phyloP scores from a whole-genome alignment of 1,140 invertebrate genomes.

The Aleiodes sp. region DNA sequence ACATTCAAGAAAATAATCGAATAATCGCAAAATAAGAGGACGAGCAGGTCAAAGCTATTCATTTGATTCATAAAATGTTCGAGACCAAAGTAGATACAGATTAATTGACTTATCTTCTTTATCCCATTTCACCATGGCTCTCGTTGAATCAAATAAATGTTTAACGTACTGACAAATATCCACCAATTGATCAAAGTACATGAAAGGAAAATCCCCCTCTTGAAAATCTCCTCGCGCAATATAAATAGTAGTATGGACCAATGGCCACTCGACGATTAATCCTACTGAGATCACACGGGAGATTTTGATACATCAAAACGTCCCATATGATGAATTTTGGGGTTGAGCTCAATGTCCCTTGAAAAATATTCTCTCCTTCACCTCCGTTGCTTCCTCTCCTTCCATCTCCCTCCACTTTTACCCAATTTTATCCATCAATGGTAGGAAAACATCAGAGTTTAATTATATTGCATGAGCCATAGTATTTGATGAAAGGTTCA shows the following conservation, averaged over 20 bases:
- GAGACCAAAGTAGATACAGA: too few relatives aligned
- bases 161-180: neutral
- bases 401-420: neutral
- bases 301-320: conserved; percentile 29
- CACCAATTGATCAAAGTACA: neutral
- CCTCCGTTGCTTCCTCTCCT: neutral
- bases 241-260: conserved; percentile 13
- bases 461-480: conserved; percentile 40
- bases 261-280: conserved; percentile 31
- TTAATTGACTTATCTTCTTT: too few relatives aligned
- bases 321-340: conserved; percentile 30
- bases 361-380: neutral
- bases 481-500: conserved; percentile 43
- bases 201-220: neutral
- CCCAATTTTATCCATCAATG: neutral
- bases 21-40: too few relatives aligned
- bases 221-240: neutral
- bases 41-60: too few relatives aligned
- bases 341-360: neutral
- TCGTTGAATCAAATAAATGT: too few relatives aligned
- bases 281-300: conserved; percentile 24
- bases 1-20: too few relatives aligned
- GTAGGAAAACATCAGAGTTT: conserved; percentile 27
- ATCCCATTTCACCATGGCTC: too few relatives aligned
- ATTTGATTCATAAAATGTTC: too few relatives aligned